Evolutionary conservation across 1,140 invertebrate genomes (phyloP), one percentile per base, ranked within the genome.

Genomic region (Psilanteris sp.): DNA sequence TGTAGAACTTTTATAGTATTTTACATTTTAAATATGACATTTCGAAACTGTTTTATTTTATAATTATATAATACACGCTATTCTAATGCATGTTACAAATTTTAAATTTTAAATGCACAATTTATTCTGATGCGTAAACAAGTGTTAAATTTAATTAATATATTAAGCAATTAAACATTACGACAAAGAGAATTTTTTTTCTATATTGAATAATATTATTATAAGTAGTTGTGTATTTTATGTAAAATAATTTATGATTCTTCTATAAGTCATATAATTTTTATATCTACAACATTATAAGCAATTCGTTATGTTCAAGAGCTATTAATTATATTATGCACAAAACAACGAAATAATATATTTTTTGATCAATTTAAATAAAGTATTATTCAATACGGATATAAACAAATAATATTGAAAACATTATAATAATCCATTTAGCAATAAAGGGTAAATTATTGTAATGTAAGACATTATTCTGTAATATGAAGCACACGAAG

Each of bases 281-380:
- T 46, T 55, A 67, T 68, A 68, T 57, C 16, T 43, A 64, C 20
- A 1, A 29, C 29, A 61, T 52, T 41, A 18, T 32, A 59, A 52
- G 34, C 54, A 8, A 59, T 52, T 50, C 10, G 34, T 70, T 68
- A n/a, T 14, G 43, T 50, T 57, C 32, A 57, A 16, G 14, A 39
- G 9, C 2, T 39, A 41, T 62, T 9, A 10, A 22, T 48, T 50
- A 9, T 11, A 34, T 43, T 43, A 31, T 41, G 3, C 41, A 52
- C 32, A 32, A 54, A 66, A 55, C 34, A 34, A 68, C 50, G 39
- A 68, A 68, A 57, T 48, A 37, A 68, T 67, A 57, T 68, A 68
- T 68, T 68, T 68, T 68, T 68, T 68, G 64, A 68, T 26, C 64
- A 3, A 68, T 68, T 68, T 68, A 68, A 68, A 46, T 68, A 41